Conservation (phyloP, 2,113 vertebrate species). For the Chauna torquata region DNA sequence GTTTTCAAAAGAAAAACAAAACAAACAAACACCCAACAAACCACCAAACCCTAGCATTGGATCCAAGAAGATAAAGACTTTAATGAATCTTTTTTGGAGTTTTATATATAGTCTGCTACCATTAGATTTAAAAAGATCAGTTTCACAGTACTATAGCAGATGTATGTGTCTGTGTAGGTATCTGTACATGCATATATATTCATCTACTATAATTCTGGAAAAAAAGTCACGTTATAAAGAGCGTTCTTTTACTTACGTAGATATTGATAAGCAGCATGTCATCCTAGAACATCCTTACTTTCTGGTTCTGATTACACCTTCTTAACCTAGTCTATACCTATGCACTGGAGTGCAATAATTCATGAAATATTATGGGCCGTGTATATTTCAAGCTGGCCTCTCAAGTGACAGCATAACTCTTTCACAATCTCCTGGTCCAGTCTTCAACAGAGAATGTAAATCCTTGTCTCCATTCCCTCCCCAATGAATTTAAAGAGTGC, state of each 20-base stretch:
- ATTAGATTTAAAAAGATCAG: background rate
- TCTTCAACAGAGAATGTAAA: conserved; percentile 49
- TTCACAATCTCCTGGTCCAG: conserved; percentile 25
- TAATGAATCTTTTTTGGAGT: background rate
- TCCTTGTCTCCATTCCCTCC: conserved; percentile 6
- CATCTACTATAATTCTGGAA: background rate
- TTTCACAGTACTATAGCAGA: background rate
- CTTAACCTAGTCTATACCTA: conserved; percentile 52
- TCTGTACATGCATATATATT: background rate
- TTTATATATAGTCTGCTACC: background rate
- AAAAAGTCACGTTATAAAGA: background rate
- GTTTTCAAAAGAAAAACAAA: background rate
- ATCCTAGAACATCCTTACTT: conserved; percentile 13
- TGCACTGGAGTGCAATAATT: conserved; percentile 54
- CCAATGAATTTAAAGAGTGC: background rate
- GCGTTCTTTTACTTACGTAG: conserved; percentile 2
- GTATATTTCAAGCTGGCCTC: conserved; percentile 43
- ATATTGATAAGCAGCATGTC: conserved; percentile 52
- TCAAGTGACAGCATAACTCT: conserved; percentile 60
- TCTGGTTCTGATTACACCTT: conserved; percentile 70
- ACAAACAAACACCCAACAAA: background rate
- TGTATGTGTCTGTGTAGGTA: background rate
- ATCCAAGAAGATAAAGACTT: background rate
- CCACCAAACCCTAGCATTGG: background rate
- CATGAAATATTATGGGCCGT: conserved; percentile 20